Evolutionary conservation across 2,888 invertebrate species (phyloP), one percentile per base, ranked within the genome.

Genomic region (Helobdella robusta): DNA sequence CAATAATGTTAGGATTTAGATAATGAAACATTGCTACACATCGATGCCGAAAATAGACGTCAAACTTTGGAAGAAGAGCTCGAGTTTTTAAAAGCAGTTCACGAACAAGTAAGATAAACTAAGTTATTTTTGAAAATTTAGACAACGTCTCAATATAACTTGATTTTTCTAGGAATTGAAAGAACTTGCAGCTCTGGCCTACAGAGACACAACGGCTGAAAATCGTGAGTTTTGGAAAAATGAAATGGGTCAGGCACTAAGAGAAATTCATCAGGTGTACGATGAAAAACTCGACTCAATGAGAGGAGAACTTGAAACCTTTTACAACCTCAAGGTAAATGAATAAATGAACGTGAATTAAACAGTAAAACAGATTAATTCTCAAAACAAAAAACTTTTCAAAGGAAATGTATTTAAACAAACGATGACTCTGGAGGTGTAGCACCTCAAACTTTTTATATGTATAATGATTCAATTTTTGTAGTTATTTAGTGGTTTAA

Each of bases 221-320:
- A 82, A 83, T 77, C 75, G 82, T 34, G 81, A 82, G 71, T 83
- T 79, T 79, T 83, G 83, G 81, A 81, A 81, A 75, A 81, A 79
- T 72, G 83, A 83, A 71, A 73, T 83, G 66, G 77, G 80, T 2
- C 76, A 78, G 67, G 81, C 82, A 56, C 80, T 83, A 69, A 74
- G 81, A 46, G 82, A 83, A 70, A 82, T 83, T 70, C 80, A 83
- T 71, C 73, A 73, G 52, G 82, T 82, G 71, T 83, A 83, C 73
- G 82, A 83, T 70, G 73, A 75, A 72, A 79, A 81, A 71, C 73
- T 78, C 69, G 79, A 78, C 68, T 73, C 75, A 66, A 78, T 81
- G 72, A 73, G 77, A 54, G 77, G 75, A 28, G 82, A 83, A 69
- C 76, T 82, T 74, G 82, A 83, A 69, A 77, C 77, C 60, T 82